Percentiles rank a stretch among this genome's conserved stretches.
phyloP scores from a whole-genome alignment of 2,797 vertebrate species.

The Dromococcyx pavoninus region DNA sequence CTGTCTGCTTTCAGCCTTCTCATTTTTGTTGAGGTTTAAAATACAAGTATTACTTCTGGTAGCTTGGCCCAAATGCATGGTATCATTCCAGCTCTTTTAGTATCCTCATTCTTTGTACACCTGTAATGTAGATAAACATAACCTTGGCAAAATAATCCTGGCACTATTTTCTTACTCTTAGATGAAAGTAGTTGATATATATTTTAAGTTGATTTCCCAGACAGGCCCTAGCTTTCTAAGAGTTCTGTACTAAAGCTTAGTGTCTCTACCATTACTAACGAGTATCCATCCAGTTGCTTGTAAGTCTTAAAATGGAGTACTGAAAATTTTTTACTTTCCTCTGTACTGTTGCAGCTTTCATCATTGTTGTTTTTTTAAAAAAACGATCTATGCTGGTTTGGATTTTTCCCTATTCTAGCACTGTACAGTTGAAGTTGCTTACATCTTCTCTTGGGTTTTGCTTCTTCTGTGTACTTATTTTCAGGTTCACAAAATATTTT shows the following conservation, averaged over 20 bases:
- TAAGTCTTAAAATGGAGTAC: background rate
- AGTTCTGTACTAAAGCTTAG: background rate
- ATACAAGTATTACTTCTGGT: background rate
- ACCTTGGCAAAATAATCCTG: background rate
- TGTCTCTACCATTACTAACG: background rate
- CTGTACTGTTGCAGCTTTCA: background rate
- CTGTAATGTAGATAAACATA: background rate
- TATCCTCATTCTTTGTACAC: background rate
- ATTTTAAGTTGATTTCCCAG: background rate
- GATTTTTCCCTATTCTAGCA: background rate
- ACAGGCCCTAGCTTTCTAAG: background rate
- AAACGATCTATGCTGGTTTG: fast-evolving
- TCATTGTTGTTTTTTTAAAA: background rate
- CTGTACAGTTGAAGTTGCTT: fast-evolving
- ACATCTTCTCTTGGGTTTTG: background rate
- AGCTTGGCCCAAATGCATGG: background rate
- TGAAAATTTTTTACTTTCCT: background rate
- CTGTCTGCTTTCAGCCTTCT: background rate
- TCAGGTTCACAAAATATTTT: background rate
- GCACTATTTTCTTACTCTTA: background rate
- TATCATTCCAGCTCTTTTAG: background rate
- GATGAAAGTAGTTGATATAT: background rate
- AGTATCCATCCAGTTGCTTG: background rate
- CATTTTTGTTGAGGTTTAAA: background rate
- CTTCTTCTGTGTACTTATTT: background rate